A percentile compares a stretch with the other conserved stretches of the same genome.
Conservation (phyloP, 2,888 invertebrate species). For the Nomada hirtipes region DNA sequence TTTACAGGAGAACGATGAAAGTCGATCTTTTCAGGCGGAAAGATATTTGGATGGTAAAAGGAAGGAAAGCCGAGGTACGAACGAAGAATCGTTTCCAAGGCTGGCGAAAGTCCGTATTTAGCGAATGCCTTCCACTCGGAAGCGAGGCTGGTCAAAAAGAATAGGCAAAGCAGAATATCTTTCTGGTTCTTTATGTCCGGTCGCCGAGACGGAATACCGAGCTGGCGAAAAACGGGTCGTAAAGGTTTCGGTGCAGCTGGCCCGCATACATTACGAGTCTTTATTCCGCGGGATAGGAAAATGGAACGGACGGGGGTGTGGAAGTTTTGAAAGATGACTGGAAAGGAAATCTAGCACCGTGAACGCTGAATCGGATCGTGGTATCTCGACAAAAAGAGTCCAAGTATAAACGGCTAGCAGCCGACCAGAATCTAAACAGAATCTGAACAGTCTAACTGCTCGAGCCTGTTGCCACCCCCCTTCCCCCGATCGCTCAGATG, state of each 20-base stretch:
- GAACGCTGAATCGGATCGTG: constrained; percentile 58
- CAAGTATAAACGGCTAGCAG: constrained; percentile 30
- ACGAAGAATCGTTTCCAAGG: constrained; percentile 44
- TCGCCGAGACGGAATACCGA: constrained; percentile 55
- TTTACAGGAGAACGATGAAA: background rate
- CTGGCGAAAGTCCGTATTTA: constrained; percentile 63
- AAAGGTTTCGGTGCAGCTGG: constrained; percentile 62
- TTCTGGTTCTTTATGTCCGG: constrained; percentile 63
- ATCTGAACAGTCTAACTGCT: constrained; percentile 13
- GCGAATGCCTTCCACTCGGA: constrained; percentile 52
- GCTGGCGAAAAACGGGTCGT: constrained; percentile 50
- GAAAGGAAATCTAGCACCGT: constrained; percentile 13
- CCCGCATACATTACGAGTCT: constrained; percentile 62
- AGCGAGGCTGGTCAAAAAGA: constrained; percentile 52
- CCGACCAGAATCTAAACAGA: constrained; percentile 13
- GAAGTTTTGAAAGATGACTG: constrained; percentile 56
- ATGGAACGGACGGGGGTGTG: constrained; percentile 37
- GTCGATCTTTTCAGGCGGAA: constrained; percentile 14
- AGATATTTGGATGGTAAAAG: constrained; percentile 18
- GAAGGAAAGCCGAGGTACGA: constrained; percentile 5
- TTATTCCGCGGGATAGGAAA: constrained; percentile 58
- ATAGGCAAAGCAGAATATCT: constrained; percentile 63
- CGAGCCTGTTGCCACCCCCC: background rate
- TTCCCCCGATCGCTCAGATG: too few relatives aligned
- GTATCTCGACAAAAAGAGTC: constrained; percentile 53